These are phyloP conservation scores for Lepilemur ruficaudatus DNA, from an alignment of 2,797 vertebrate species.

Conservation along the genomic window DNA sequence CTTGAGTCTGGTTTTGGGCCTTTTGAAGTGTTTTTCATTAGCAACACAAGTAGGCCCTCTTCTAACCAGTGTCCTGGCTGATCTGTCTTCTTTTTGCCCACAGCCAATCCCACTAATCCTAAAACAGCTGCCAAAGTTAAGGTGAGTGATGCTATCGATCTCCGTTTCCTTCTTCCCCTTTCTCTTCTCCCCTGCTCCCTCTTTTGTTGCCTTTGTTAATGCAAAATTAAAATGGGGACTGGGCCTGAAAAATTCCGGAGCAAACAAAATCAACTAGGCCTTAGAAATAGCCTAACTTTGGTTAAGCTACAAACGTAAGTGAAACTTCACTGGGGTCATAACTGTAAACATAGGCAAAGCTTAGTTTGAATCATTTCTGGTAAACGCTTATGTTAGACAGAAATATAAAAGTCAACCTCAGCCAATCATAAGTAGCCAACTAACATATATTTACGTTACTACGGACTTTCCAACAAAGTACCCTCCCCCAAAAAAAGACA, in stretches of 20 bases:
- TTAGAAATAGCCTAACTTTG: not conserved
- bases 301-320: not conserved
- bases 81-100: conserved; percentile 7
- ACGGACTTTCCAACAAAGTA: not conserved
- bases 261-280: not conserved
- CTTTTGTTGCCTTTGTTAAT: not conserved
- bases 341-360: not conserved
- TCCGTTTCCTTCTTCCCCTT: not conserved
- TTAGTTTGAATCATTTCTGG: not conserved
- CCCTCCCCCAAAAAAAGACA: not conserved
- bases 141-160: conserved; percentile 28
- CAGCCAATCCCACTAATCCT: not conserved
- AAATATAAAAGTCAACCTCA: not conserved
- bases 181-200: no score
- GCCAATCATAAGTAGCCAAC: not conserved
- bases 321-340: not conserved
- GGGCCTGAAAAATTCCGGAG: not conserved
- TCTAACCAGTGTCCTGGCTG: not conserved
- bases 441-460: not conserved
- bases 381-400: not conserved
- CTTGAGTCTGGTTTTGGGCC: not conserved
- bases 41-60: no score
- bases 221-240: not conserved
- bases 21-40: not conserved
- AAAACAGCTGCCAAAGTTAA: not conserved